Evolutionary conservation across 2,113 vertebrate species (phyloP), one percentile per base, ranked within the genome.

Genomic region (Aegotheles bennettii): DNA sequence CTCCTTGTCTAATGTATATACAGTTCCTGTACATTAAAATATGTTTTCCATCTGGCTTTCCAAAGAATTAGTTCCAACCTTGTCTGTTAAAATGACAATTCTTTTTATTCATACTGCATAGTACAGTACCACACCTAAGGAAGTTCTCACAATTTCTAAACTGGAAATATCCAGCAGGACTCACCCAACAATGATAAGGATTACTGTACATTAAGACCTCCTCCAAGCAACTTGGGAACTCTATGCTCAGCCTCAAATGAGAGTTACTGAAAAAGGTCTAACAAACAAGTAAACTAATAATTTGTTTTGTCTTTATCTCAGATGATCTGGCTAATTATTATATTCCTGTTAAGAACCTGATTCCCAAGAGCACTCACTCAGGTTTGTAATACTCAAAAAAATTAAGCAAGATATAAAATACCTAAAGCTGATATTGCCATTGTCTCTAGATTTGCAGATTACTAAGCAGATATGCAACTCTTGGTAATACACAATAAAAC

Each of bases 1-100:
- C 36, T 75, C 76, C 93, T 69, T 83, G 38, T 89, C 60, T 96
- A 89, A 96, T 65, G 56, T 81, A 94, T 87, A 75, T 76, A 81
- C 21, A 57, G 73, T 92, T 94, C 73, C 90, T 94, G 74, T 65
- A 90, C 50, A 76, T 82, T 89, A 93, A 86, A 89, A 90, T 93
- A 93, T 50, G 43, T 90, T 96, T 96, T 96, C 93, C 94, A 96
- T 86, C 93, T 94, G 88, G 76, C 70, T 68, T 90, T 92, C 79
- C 73, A 92, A 93, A 89, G 76, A 81, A 84, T 78, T 84, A 35
- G 6, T 89, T 92, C 90, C 94, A 97, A 81, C 36, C 71, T 68
- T 90, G 90, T 68, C 93, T 96, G 68, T 86, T 94, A 92, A 93
- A 96, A 95, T 53, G 92, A 96, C 95, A 95, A 63, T 51, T 75